Base-by-base conservation (phyloP, 2,113 vertebrate species). In the Corydoras maculifer region DNA sequence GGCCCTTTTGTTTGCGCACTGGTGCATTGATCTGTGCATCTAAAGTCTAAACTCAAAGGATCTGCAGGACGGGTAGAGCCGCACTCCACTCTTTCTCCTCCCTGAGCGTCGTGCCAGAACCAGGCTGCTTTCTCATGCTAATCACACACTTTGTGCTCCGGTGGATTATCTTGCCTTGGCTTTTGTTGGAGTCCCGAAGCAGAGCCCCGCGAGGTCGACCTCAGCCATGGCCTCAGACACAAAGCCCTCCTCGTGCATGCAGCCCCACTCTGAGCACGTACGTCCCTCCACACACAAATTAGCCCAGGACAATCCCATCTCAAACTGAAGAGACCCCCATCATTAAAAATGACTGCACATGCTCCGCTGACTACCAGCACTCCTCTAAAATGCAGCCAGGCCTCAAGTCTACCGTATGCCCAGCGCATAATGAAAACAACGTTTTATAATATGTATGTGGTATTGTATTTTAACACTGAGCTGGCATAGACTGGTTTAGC, bases 111-210 rank as follows among this genome's bases (percentile, higher is more conserved):
- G 62, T 59, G 79, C 87, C 88, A 86, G 83, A 82, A 84, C 84
- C 84, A 75, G 81, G 71, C 82, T 58, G 80, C 84, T 90, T 91
- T 90, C 87, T 90, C 85, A 90, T 91, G 90, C 79, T 88, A 90
- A 91, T 91, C 82, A 86, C 80, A 84, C 82, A 88, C 90, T 91
- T 91, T 91, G 89, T 91, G 87, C 85, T 60, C 35, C 75, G 85
- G 77, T 84, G 87, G 87, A 89, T 91, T 88, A 91, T 90, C 87
- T 85, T 86, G 85, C 88, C 68, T 79, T 65, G 83, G 85, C 88
- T 88, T 82, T 91, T 90, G 88, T 90, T 79, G 80, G 80, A 69
- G 82, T 78, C 87, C 87, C 86, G 71, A 81, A 88, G 84, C 82
- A 75, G 87, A 86, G 88, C 86, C 88, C 86, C 87, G 81, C 85